Conservation (phyloP, 2,888 invertebrate species). For the Laspeyria flexula region DNA sequence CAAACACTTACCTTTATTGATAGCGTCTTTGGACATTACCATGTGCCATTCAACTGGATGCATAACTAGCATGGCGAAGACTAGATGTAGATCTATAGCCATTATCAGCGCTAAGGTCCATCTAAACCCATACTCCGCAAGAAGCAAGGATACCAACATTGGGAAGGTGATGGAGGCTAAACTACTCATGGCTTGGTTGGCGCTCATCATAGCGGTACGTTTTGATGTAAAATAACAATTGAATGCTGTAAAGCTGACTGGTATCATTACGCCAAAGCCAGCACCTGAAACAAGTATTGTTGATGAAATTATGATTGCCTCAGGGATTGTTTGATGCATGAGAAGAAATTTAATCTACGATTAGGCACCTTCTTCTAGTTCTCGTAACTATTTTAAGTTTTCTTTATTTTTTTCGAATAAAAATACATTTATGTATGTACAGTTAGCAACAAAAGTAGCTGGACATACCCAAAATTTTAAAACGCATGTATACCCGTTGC, state of each 20-base stretch:
- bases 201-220: slow-evolving; percentile 90
- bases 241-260: slow-evolving; percentile 90
- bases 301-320: neutral
- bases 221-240: slow-evolving; percentile 90
- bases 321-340: too few relatives aligned
- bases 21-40: slow-evolving; percentile 55
- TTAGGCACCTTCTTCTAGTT: too few relatives aligned
- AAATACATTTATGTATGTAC: too few relatives aligned
- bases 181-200: slow-evolving; percentile 90
- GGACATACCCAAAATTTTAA: too few relatives aligned
- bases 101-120: slow-evolving; percentile 89
- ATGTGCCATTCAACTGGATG: slow-evolving; percentile 92
- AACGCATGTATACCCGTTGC: too few relatives aligned
- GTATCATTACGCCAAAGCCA: slow-evolving; percentile 90
- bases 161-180: slow-evolving; percentile 90
- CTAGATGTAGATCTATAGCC: slow-evolving; percentile 88
- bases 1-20: slow-evolving; percentile 47
- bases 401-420: too few relatives aligned
- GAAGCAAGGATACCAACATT: slow-evolving; percentile 86
- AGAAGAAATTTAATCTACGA: too few relatives aligned
- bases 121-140: slow-evolving; percentile 88
- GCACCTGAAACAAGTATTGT: slow-evolving; percentile 79
- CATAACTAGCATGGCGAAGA: slow-evolving; percentile 90
- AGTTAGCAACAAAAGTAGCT: too few relatives aligned
- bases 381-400: too few relatives aligned